These are phyloP conservation scores for Mormyrus iriodes DNA, from an alignment of 2,113 vertebrate genomes.

Conservation along the genomic window DNA sequence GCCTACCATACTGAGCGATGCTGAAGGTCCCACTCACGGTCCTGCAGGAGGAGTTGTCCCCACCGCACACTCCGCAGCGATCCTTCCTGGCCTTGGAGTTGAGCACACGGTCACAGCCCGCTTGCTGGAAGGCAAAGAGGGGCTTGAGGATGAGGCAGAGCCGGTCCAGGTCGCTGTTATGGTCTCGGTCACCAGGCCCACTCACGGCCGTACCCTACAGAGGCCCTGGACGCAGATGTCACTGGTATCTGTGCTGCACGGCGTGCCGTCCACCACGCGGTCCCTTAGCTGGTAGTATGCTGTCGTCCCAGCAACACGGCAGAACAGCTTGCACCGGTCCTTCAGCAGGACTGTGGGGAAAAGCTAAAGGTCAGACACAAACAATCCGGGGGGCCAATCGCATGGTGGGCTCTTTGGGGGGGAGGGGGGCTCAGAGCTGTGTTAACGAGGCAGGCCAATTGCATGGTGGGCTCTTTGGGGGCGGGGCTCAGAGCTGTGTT, in stretches of 20 bases:
- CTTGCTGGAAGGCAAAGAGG: conserved; percentile 71
- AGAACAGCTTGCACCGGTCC: conserved; percentile 97
- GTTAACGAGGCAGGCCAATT: background rate
- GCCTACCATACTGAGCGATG: conserved; percentile 84
- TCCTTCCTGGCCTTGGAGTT: conserved; percentile 90
- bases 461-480: background rate
- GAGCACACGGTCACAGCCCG: conserved; percentile 89
- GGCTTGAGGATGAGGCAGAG: background rate
- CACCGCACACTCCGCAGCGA: conserved; percentile 92
- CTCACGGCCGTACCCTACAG: conserved; percentile 74
- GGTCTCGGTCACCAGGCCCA: background rate
- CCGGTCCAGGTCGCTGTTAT: background rate
- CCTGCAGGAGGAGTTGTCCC: conserved; percentile 90
- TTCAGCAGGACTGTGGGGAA: conserved; percentile 79
- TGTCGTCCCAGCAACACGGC: conserved; percentile 82
- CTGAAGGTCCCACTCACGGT: conserved; percentile 84
- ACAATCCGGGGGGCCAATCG: background rate
- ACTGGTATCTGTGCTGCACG: conserved; percentile 81
- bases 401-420: too few species aligned
- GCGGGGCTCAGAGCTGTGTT: background rate
- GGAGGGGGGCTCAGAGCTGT: background rate
- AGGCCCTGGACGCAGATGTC: conserved; percentile 98
- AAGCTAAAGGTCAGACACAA: conserved; percentile 22
- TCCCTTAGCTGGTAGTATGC: conserved; percentile 92
- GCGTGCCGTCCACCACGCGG: conserved; percentile 84